Evolutionary conservation across 2,888 invertebrate species (phyloP).

Genomic region (Frankliniella fusca): DNA sequence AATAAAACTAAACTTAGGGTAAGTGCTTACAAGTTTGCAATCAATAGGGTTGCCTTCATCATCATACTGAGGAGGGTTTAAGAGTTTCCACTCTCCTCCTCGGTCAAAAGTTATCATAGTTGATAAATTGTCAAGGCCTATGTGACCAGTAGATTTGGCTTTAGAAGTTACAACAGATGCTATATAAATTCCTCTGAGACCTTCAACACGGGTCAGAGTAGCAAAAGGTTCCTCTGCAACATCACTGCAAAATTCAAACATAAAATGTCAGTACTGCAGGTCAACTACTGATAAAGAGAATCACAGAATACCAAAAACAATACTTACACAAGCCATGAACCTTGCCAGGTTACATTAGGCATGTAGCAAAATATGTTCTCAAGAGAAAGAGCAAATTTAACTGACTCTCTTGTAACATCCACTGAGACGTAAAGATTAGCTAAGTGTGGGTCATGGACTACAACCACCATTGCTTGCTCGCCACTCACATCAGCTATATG

Average conservation of each 20-base stretch:
- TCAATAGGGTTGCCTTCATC: conserved; percentile 62
- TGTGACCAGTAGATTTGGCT: conserved; percentile 47
- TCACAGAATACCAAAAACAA: conserved; percentile 33
- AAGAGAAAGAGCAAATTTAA: conserved; percentile 72
- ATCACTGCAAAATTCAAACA: conserved; percentile 55
- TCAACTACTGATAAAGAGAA: conserved; percentile 21
- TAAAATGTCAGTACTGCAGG: neutral
- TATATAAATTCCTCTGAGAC: conserved; percentile 82
- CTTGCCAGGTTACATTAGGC: conserved; percentile 74
- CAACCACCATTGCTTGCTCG: conserved; percentile 74
- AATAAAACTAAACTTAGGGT: neutral
- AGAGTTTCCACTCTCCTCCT: conserved; percentile 75
- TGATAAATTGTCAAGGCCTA: conserved; percentile 69
- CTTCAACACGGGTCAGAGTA: conserved; percentile 82
- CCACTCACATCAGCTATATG: conserved; percentile 81
- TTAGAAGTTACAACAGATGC: conserved; percentile 69
- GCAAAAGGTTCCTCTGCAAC: conserved; percentile 77
- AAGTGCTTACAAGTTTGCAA: conserved; percentile 53
- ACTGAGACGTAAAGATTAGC: conserved; percentile 81
- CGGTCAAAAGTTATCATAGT: conserved; percentile 83
- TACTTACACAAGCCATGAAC: conserved; percentile 76
- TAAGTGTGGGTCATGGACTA: conserved; percentile 67
- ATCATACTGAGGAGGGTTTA: conserved; percentile 67
- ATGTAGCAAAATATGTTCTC: conserved; percentile 78
- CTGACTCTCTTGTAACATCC: conserved; percentile 53